These are phyloP conservation scores for Plagodis pulveraria DNA, from an alignment of 2,888 invertebrate genomes.

Conservation along the genomic window DNA sequence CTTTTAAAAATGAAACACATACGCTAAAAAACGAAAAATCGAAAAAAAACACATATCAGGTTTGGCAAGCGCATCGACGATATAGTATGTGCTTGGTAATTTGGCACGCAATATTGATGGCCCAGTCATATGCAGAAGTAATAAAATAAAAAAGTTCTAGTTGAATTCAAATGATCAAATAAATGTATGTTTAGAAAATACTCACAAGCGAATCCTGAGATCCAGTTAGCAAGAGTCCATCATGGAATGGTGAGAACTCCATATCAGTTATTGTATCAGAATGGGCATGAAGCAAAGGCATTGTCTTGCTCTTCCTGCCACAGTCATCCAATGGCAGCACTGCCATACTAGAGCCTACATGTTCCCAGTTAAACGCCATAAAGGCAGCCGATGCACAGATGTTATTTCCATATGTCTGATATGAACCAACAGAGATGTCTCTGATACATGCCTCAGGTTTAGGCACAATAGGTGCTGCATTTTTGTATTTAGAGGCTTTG, in stretches of 20 bases:
- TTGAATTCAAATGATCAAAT: too few relatives aligned
- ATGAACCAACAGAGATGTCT: conserved; percentile 95
- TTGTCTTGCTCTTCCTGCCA: conserved; percentile 94
- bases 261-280: conserved; percentile 97
- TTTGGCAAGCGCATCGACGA: too few relatives aligned
- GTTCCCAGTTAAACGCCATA: conserved; percentile 98
- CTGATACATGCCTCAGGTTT: conserved; percentile 96
- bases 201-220: conserved; percentile 93
- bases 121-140: too few relatives aligned
- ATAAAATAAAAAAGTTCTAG: too few relatives aligned
- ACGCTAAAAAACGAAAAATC: too few relatives aligned
- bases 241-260: conserved; percentile 98
- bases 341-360: conserved; percentile 95
- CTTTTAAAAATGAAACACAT: too few relatives aligned
- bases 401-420: conserved; percentile 97
- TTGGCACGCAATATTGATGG: too few relatives aligned
- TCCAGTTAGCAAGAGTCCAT: conserved; percentile 95
- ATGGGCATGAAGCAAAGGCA: conserved; percentile 94
- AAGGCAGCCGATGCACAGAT: conserved; percentile 96
- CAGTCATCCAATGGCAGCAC: conserved; percentile 94
- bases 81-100: too few relatives aligned
- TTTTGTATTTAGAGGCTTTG: conserved; percentile 99
- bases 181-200: conserved; percentile 10
- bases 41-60: too few relatives aligned
- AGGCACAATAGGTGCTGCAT: conserved; percentile 97